Evolutionary conservation across 2,888 invertebrate species (phyloP).

Genomic region (Hypomecis punctinalis): DNA sequence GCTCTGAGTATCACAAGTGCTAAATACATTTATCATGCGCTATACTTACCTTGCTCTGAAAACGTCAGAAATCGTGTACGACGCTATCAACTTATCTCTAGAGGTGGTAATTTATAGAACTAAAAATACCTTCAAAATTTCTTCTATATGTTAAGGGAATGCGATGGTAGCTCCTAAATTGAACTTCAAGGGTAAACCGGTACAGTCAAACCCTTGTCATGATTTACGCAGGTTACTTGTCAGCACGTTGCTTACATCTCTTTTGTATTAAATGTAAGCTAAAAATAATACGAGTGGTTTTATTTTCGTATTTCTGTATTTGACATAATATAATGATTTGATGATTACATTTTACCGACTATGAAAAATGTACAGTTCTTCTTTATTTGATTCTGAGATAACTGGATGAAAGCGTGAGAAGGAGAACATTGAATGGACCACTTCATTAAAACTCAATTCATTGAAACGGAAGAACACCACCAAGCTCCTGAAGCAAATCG

Average conservation of each 20-base stretch:
- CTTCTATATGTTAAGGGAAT: background rate
- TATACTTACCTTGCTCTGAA: constrained; percentile 1
- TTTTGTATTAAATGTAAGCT: background rate
- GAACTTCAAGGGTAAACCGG: background rate
- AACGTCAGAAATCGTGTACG: background rate
- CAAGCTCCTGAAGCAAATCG: too few species aligned
- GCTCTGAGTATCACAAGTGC: too few species aligned
- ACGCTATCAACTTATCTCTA: background rate
- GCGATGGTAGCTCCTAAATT: background rate
- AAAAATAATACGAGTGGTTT: too few species aligned
- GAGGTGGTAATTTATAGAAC: background rate
- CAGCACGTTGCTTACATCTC: background rate
- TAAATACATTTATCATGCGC: too few species aligned
- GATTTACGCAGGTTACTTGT: background rate
- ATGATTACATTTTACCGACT: too few species aligned
- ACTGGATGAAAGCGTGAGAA: too few species aligned
- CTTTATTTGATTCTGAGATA: too few species aligned
- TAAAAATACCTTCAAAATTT: background rate
- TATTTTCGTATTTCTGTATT: background rate
- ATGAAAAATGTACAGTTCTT: too few species aligned
- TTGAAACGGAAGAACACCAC: too few species aligned
- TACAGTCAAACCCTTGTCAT: background rate
- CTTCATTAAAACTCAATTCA: too few species aligned
- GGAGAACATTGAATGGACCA: too few species aligned
- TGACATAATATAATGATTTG: background rate